Evolutionary conservation across 1,140 invertebrate species (phyloP).

Genomic region (Drosophila serrata): DNA sequence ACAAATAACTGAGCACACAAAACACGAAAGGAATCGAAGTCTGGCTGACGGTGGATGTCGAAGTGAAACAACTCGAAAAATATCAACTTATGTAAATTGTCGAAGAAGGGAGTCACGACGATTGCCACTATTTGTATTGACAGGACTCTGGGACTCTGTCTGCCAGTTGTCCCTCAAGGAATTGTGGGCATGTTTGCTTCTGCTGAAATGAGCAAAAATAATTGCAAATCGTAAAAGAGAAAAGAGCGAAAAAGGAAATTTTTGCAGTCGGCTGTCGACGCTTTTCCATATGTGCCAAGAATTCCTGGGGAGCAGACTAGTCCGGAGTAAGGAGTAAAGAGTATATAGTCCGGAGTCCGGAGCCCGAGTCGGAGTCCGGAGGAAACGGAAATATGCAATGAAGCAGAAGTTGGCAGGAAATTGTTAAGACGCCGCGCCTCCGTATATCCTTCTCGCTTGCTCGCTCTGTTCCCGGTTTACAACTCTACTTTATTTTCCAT

Average conservation of each 20-base stretch:
- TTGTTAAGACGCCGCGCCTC: slow-evolving; percentile 76
- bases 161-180: slow-evolving; percentile 72
- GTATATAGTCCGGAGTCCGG: slow-evolving; percentile 2
- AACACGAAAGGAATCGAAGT: slow-evolving; percentile 34
- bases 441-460: slow-evolving; percentile 21
- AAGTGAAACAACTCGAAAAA: slow-evolving; percentile 67
- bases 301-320: slow-evolving; percentile 6
- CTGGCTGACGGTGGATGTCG: slow-evolving; percentile 11
- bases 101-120: slow-evolving; percentile 36
- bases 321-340: slow-evolving; percentile 1
- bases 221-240: slow-evolving; percentile 80
- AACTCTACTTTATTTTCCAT: slow-evolving; percentile 77
- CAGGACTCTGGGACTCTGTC: slow-evolving; percentile 36
- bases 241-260: slow-evolving; percentile 22
- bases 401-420: slow-evolving; percentile 83
- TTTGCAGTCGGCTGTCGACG: slow-evolving; percentile 60
- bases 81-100: slow-evolving; percentile 82
- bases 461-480: slow-evolving; percentile 46
- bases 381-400: slow-evolving; percentile 82
- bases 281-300: slow-evolving; percentile 45
- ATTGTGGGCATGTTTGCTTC: slow-evolving; percentile 79
- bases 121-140: slow-evolving; percentile 54
- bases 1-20: slow-evolving; percentile 67
- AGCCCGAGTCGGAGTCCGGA: slow-evolving; percentile 2
- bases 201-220: slow-evolving; percentile 83